phyloP scores from a whole-genome alignment of 2,113 vertebrate species.

The Mesocricetus auratus region DNA sequence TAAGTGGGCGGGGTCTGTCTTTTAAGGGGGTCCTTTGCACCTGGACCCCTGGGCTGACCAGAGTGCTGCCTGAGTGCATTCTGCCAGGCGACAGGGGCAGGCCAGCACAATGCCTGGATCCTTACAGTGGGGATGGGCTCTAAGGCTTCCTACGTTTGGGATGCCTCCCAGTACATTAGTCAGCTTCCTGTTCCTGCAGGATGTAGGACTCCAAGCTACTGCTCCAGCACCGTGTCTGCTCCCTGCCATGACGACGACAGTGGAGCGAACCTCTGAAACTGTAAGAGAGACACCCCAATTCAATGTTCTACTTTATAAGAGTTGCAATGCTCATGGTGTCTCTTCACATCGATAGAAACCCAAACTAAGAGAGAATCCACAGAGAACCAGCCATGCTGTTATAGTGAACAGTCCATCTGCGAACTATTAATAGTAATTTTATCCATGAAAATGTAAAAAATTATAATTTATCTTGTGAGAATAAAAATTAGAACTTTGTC shows the following conservation, averaged over 20 bases:
- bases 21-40: too few relatives aligned
- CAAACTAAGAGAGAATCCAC: not conserved
- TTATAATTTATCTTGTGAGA: not conserved
- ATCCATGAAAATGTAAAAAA: slow-evolving; percentile 3
- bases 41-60: too few relatives aligned
- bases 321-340: not conserved
- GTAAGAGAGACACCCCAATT: not conserved
- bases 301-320: not conserved
- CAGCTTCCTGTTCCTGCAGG: not conserved
- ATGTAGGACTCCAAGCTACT: not conserved
- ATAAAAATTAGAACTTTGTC: not conserved
- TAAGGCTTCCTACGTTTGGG: not conserved
- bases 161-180: not conserved
- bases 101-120: too few relatives aligned
- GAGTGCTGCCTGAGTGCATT: too few relatives aligned
- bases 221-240: not conserved
- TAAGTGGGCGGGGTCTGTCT: too few relatives aligned
- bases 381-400: not conserved
- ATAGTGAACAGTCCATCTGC: not conserved
- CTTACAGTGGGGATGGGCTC: too few relatives aligned
- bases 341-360: not conserved
- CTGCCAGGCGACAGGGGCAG: too few relatives aligned
- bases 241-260: not conserved
- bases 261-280: not conserved
- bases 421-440: slow-evolving; percentile 5